Conservation (phyloP, 2,888 invertebrate genomes). For the Xestoiulus laeticollis region DNA sequence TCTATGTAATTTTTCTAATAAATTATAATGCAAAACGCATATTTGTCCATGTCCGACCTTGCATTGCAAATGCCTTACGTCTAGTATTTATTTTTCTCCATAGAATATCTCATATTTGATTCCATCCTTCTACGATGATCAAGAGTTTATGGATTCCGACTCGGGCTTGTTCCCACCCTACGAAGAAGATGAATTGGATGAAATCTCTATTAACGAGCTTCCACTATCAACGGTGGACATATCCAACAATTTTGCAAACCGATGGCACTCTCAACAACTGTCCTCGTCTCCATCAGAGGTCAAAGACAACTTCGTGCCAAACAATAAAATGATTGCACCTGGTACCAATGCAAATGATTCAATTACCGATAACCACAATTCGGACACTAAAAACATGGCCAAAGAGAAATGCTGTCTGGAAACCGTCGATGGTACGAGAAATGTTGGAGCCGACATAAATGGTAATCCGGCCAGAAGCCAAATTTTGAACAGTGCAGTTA, state of each 20-base stretch:
- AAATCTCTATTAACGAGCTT: background rate
- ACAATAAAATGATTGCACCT: background rate
- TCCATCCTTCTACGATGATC: constrained; percentile 72
- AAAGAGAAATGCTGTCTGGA: background rate
- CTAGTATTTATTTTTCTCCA: constrained; percentile 48
- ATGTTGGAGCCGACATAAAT: constrained; percentile 15
- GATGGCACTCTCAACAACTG: background rate
- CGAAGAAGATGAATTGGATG: constrained; percentile 64
- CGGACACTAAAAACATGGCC: background rate
- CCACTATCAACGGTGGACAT: background rate
- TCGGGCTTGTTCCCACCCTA: constrained; percentile 68
- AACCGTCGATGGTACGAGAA: background rate
- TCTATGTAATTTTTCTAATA: background rate
- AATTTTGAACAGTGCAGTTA: background rate
- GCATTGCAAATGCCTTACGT: background rate
- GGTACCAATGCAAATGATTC: background rate
- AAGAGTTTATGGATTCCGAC: constrained; percentile 67
- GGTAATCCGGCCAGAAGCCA: background rate
- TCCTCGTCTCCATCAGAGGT: background rate
- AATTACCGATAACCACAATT: background rate
- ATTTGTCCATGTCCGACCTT: no score
- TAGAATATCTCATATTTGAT: constrained; percentile 66
- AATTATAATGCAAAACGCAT: background rate
- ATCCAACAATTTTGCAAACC: background rate
- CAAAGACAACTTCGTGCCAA: background rate